These are phyloP conservation scores for Protula sp. DNA, from an alignment of 2,888 invertebrate genomes.

Conservation along the genomic window DNA sequence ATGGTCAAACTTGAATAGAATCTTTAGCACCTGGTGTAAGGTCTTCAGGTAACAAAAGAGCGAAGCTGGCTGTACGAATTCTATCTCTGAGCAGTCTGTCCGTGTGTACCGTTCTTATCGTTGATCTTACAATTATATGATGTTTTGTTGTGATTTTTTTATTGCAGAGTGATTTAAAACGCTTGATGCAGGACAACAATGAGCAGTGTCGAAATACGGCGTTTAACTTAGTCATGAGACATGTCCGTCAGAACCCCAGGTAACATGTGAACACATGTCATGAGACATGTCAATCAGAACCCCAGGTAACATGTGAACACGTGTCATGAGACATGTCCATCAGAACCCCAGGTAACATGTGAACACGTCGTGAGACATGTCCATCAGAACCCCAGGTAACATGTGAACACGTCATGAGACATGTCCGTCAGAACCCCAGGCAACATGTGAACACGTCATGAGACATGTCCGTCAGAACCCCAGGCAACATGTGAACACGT, in stretches of 20 bases:
- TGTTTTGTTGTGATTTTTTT: too few species aligned
- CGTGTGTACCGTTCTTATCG: too few species aligned
- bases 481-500: too few species aligned
- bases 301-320: neutral
- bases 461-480: too few species aligned
- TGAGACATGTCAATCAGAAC: neutral
- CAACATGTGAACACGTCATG: too few species aligned
- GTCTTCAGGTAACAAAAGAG: too few species aligned
- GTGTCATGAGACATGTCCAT: neutral
- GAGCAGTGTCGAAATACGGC: conserved; percentile 66
- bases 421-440: neutral
- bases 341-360: neutral
- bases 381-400: neutral
- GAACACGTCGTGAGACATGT: neutral
- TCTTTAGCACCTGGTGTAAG: too few species aligned
- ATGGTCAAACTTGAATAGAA: too few species aligned
- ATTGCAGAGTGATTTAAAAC: conserved; percentile 57
- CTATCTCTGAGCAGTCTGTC: too few species aligned
- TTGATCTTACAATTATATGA: too few species aligned
- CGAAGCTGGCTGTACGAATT: too few species aligned
- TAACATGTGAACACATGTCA: conserved; percentile 15
- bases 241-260: conserved; percentile 66
- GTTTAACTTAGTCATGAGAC: conserved; percentile 67
- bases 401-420: neutral
- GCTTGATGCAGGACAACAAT: conserved; percentile 62